These are phyloP conservation scores for Trachelus troglodyta DNA, from an alignment of 2,888 invertebrate genomes.

Conservation along the genomic window DNA sequence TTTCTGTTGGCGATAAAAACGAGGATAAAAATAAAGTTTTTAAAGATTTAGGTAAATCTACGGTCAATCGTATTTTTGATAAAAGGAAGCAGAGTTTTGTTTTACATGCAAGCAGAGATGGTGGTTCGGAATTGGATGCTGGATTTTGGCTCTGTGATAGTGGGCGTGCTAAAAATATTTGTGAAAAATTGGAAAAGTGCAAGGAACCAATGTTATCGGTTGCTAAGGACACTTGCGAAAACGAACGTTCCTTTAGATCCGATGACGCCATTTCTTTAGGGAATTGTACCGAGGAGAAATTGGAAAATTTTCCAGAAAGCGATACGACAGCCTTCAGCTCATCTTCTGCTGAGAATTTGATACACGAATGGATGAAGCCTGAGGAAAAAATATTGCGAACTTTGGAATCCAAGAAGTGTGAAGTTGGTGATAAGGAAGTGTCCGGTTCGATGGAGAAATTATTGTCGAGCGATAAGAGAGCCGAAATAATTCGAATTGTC, in stretches of 20 bases:
- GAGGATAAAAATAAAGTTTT: constrained; percentile 3
- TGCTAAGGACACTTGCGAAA: background rate
- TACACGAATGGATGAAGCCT: constrained; percentile 33
- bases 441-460: background rate
- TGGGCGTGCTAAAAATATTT: background rate
- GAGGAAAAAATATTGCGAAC: background rate
- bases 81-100: constrained; percentile 25
- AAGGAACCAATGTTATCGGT: background rate
- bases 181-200: background rate
- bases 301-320: constrained; percentile 19
- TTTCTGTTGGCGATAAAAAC: constrained; percentile 7
- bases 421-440: background rate
- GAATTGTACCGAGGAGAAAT: background rate
- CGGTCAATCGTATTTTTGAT: background rate
- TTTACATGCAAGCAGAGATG: constrained; percentile 28
- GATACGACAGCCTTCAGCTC: constrained; percentile 34
- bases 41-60: background rate
- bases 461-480: background rate
- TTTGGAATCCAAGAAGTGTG: background rate
- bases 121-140: constrained; percentile 16
- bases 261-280: background rate
- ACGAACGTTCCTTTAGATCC: background rate
- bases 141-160: constrained; percentile 21
- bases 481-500: constrained; percentile 11
- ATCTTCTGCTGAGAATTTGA: constrained; percentile 43